Evolutionary conservation across 2,797 vertebrate species (phyloP).

Genomic region (Micrastur ruficollis): DNA sequence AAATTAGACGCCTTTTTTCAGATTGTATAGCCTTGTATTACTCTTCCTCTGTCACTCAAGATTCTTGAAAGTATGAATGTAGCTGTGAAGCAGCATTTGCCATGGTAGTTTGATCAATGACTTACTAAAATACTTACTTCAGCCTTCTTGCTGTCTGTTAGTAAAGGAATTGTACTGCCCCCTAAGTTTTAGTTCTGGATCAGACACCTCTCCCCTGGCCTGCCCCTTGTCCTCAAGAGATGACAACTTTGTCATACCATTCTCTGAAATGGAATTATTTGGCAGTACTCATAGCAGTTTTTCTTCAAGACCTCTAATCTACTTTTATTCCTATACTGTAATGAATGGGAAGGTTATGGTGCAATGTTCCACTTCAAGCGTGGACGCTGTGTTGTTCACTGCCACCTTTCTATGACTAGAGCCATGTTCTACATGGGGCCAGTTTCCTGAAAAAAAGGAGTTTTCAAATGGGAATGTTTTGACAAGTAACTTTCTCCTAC

Average conservation of each 20-base stretch:
- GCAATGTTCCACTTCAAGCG: neutral
- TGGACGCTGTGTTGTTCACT: neutral
- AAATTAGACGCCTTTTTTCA: neutral
- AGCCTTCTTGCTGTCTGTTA: neutral
- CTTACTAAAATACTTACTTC: neutral
- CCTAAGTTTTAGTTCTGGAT: neutral
- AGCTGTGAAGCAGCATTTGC: neutral
- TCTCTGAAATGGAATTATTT: neutral
- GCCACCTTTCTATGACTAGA: neutral
- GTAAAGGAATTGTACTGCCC: neutral
- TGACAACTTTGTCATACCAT: neutral
- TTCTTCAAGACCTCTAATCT: neutral
- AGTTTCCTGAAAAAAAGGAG: neutral
- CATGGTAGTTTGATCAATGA: neutral
- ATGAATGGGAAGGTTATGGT: neutral
- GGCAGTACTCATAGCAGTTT: neutral
- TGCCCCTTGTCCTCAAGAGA: rapidly evolving
- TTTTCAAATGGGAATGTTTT: neutral
- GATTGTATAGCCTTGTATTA: neutral
- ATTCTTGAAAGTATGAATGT: neutral
- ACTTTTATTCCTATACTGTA: neutral
- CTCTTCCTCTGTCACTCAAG: neutral
- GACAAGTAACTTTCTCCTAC: neutral
- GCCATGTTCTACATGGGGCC: neutral
- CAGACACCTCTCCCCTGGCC: rapidly evolving